Percentiles rank a stretch among this genome's conserved stretches.
phyloP scores from a whole-genome alignment of 2,113 vertebrate species.

The Tamias sibiricus region DNA sequence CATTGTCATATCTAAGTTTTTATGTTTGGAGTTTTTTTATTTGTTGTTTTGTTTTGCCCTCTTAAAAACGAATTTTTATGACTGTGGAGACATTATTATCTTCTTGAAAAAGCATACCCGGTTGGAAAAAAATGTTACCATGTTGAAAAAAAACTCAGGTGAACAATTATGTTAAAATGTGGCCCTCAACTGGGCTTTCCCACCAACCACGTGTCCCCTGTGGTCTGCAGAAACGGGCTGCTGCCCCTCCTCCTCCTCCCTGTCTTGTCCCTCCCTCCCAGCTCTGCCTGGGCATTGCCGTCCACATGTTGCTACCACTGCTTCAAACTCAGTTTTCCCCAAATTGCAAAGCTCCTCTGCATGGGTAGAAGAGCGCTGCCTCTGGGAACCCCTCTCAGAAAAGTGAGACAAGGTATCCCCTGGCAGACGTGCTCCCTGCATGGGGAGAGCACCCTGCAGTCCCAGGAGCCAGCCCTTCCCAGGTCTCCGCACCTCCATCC shows the following conservation, averaged over 20 bases:
- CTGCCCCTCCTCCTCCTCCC: neutral
- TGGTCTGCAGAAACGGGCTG: neutral
- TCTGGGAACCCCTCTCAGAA: neutral
- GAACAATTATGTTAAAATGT: neutral
- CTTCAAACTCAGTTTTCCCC: neutral
- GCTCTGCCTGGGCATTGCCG: fast-evolving
- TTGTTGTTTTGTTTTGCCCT: neutral
- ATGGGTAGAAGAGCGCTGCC: neutral
- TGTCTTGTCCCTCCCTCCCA: neutral
- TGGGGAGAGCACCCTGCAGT: neutral
- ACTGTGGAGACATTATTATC: neutral
- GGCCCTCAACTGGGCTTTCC: neutral
- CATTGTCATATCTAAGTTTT: neutral
- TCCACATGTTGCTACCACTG: neutral
- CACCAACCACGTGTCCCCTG: fast-evolving
- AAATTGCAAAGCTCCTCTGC: neutral
- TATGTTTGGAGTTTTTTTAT: neutral
- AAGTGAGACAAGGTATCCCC: too few species aligned
- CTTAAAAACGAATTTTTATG: neutral
- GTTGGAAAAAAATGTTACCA: neutral
- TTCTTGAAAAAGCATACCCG: neutral
- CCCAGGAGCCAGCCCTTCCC: too few species aligned
- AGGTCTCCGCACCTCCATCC: neutral
- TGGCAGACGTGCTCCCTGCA: fast-evolving
- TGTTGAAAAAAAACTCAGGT: neutral